A percentile compares a stretch with the other conserved stretches of the same genome.
Evolutionary conservation across 2,888 invertebrate species (phyloP).

Genomic region (Agrilus mali): DNA sequence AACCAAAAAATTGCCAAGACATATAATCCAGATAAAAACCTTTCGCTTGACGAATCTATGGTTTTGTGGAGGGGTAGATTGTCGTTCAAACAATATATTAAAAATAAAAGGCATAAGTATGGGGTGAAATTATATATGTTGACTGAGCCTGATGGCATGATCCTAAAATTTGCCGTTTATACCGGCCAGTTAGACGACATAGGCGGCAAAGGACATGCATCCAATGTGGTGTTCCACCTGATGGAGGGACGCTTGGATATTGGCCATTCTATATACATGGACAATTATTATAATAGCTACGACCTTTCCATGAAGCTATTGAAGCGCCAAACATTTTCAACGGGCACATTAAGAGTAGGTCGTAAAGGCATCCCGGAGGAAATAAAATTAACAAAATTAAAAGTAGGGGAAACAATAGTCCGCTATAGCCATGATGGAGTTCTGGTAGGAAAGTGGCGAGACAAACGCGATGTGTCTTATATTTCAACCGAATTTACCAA

Average conservation of each 20-base stretch:
- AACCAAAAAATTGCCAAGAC: slow-evolving; percentile 8
- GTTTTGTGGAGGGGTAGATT: slow-evolving; percentile 16
- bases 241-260: slow-evolving; percentile 13
- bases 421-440: slow-evolving; percentile 1
- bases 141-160: slow-evolving; percentile 13
- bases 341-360: not conserved
- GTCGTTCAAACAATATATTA: slow-evolving; percentile 17
- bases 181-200: slow-evolving; percentile 12
- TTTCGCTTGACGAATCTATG: slow-evolving; percentile 13
- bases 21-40: slow-evolving; percentile 9
- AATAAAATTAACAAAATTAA: slow-evolving; percentile 6
- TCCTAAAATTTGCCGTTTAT: slow-evolving; percentile 17
- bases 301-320: not conserved
- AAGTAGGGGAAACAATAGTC: slow-evolving; percentile 6
- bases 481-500: not conserved
- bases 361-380: slow-evolving; percentile 2
- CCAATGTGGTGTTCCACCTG: slow-evolving; percentile 13
- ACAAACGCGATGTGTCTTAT: slow-evolving; percentile 4
- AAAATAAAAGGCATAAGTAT: slow-evolving; percentile 18
- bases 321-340: not conserved
- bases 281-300: slow-evolving; percentile 11
- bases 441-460: slow-evolving; percentile 5
- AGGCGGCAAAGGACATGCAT: slow-evolving; percentile 17
- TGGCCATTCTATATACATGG: slow-evolving; percentile 16
- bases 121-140: slow-evolving; percentile 19